Evolutionary conservation across 2,888 invertebrate species (phyloP).

Genomic region (Notodonta dromedarius): DNA sequence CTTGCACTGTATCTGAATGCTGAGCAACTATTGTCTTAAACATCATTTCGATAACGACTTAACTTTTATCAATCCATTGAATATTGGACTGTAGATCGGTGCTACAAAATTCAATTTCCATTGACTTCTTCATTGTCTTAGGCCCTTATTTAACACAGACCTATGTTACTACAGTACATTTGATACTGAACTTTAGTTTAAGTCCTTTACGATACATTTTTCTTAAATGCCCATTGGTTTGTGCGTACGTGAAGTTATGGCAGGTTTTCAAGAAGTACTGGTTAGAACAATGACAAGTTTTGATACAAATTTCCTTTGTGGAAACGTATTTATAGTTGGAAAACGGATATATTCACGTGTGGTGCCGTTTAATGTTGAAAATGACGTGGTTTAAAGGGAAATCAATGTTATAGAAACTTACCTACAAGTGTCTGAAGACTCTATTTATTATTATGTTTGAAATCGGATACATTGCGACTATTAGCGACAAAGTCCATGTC

Average conservation of each 20-base stretch:
- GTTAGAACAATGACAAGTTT: constrained; percentile 60
- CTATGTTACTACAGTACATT: constrained; percentile 24
- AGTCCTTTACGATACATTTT: constrained; percentile 8
- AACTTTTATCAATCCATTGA: constrained; percentile 24
- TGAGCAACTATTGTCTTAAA: constrained; percentile 58
- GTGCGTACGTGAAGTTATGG: constrained; percentile 54
- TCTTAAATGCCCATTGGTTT: constrained; percentile 7
- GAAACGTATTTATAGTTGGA: constrained; percentile 41
- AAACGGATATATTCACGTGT: constrained; percentile 36
- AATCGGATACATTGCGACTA: no score
- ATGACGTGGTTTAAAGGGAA: neutral
- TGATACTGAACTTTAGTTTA: constrained; percentile 42
- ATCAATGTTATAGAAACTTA: no score
- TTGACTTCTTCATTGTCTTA: constrained; percentile 48
- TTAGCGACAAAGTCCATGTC: no score
- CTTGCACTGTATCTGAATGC: constrained; percentile 62
- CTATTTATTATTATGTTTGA: no score
- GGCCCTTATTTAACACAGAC: constrained; percentile 26
- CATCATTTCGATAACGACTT: constrained; percentile 28
- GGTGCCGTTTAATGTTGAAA: neutral
- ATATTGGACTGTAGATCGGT: constrained; percentile 42
- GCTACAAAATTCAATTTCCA: constrained; percentile 45
- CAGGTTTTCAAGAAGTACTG: constrained; percentile 30
- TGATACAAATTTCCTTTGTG: constrained; percentile 71
- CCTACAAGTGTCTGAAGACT: no score